Base-by-base conservation (phyloP, 2,113 vertebrate species). In the Thunnus maccoyii region DNA sequence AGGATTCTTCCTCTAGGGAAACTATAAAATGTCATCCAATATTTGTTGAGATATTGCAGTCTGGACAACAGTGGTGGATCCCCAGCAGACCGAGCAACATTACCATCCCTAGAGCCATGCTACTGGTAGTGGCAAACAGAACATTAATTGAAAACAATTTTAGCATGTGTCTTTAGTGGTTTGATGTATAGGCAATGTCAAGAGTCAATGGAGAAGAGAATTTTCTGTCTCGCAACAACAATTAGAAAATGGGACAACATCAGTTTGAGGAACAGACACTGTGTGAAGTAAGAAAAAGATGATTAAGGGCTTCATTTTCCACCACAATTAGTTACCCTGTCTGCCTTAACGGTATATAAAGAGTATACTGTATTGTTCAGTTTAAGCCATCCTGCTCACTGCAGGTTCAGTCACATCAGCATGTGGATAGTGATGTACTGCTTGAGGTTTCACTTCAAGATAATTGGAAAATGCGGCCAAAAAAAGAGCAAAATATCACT, bases 231-330 rank as follows among this genome's bases (percentile, higher is more conserved):
- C 36, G 36, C 6, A 41, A 41, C 30, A 41, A 57, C 22, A 64
- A 32, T 64, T 71, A 22, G 36, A 30, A 72, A 65, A 63, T 55
- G 5, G 36, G n/a, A 48, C 62, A 63, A 57, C 22, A 56, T 57
- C 27, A 10, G 9, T 56, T 12, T 56, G 9, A 79, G 55, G 55
- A 56, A 56, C 11, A 25, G 15, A 9, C 32, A 1, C 36, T 41
- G 36, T 41, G 36, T 41, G 1, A 7, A 7, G 7, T 41, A 41
- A 41, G 5, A 8, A 30, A 16, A 58, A 30, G 13, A 30, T 58
- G 15, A 58, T 27, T 27, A 25, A 50, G 36, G 36, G 30, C 20
- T 58, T 67, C 3, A 27, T 2, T 15, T 61, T 4, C 27, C 32
- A 68, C 11, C 9, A 20, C 50, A 72, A 73, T 72, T 58, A 62